phyloP scores from a whole-genome alignment of 53 echinoderm and acorn worm genomes.

The Astropecten irregularis region DNA sequence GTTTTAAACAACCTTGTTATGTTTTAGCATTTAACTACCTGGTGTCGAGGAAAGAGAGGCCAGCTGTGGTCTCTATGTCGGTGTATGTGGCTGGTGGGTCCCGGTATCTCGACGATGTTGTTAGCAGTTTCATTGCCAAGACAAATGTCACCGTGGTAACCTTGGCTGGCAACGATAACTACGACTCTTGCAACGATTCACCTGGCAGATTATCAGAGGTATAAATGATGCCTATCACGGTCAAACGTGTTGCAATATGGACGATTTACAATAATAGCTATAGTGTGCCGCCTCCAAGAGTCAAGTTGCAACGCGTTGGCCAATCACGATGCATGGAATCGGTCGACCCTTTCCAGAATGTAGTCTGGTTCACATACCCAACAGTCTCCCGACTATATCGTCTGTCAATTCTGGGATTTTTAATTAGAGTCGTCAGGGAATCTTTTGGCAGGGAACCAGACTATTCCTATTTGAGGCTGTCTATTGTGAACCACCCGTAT shows the following conservation, averaged over 20 bases:
- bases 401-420: no score
- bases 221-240: not conserved
- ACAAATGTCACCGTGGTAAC: slow-evolving; percentile 18
- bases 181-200: slow-evolving; percentile 1
- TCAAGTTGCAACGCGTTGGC: no score
- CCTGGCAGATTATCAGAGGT: slow-evolving; percentile 19
- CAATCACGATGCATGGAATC: no score
- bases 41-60: not conserved
- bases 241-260: not conserved
- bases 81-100: slow-evolving; percentile 34
- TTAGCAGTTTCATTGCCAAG: slow-evolving; percentile 16
- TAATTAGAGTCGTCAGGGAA: no score
- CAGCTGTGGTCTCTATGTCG: slow-evolving; percentile 31
- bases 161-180: not conserved
- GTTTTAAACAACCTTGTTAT: not conserved
- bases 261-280: not conserved
- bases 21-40: slow-evolving; percentile 16
- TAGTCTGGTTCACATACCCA: no score
- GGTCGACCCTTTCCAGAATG: no score
- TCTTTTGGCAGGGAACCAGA: no score
- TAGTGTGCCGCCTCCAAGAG: not conserved
- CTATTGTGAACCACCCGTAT: no score
- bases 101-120: slow-evolving; percentile 12
- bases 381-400: no score
- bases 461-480: not conserved